Base-by-base conservation (phyloP, 2,797 vertebrate species). In the Pseudotriccus pelzelni region DNA sequence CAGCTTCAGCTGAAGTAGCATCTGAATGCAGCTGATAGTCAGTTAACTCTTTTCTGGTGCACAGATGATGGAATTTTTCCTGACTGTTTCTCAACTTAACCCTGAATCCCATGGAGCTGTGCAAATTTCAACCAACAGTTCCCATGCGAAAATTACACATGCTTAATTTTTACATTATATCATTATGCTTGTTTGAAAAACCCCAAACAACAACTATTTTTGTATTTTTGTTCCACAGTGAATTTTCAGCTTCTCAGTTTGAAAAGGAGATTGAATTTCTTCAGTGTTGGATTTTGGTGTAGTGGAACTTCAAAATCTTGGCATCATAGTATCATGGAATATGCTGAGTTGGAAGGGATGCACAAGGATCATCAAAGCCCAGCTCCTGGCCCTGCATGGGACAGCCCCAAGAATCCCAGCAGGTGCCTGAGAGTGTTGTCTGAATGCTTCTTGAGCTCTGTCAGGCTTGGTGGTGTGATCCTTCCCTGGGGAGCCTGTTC, bases 341-440 rank as follows among this genome's bases (percentile, higher is more conserved):
- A 41, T 19, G 25, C 43, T 63, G 56, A 63, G 12, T 43, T 78
- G 36, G 49, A 72, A 78, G 43, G 18, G 27, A 43, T 43, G 12
- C 22, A 63, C 22, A 27, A 56, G 15, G 32, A 37, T 32, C 27
- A 24, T 0, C 9, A 5, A 47, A 72, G 43, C 22, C 18, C 58
- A 87, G 6, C 46, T 58, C 19, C 15, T 76, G 46, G 27, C 19
- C 32, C 12, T 59, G 53, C 53, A 13, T 15, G 23, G 27, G 27
- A 67, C 28, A n/a, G 3, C 10, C 27, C 53, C 72, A 59, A 9
- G 28, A 60, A n/a, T 27, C 23, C 15, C 72, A 19, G n/a, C 52
- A 12, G 4, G n/a, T 37, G n/a, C 20, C 37, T 44, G 72, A 52
- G 4, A 41, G 37, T 1, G 0, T 15, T 67, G 11, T 22, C n/a